Evolutionary conservation across 1,140 invertebrate species (phyloP).

Genomic region (Tetramorium simillimum): DNA sequence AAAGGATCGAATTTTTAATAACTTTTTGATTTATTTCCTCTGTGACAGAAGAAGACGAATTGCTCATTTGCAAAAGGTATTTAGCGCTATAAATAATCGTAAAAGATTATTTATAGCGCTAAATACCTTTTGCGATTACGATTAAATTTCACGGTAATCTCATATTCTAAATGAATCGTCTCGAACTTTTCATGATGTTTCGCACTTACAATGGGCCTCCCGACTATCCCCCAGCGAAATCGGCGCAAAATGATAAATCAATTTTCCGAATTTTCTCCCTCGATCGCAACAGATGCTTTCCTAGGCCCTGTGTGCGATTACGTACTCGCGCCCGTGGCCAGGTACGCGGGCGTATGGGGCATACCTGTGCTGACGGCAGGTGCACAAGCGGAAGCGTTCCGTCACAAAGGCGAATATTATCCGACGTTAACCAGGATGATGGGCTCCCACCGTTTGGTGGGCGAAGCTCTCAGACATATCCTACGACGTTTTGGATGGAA

Average conservation of each 20-base stretch:
- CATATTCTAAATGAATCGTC: neutral
- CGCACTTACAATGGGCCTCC: slow-evolving; percentile 25
- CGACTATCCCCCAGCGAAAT: neutral
- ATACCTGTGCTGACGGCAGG: slow-evolving; percentile 95
- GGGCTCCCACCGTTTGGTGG: slow-evolving; percentile 92
- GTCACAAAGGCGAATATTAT: slow-evolving; percentile 89
- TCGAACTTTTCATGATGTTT: neutral
- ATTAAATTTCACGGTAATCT: neutral
- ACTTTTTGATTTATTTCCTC: neutral
- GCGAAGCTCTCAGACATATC: slow-evolving; percentile 89
- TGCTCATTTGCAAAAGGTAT: neutral
- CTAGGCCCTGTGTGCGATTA: slow-evolving; percentile 97
- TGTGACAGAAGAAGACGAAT: neutral
- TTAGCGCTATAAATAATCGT: neutral
- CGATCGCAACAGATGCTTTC: slow-evolving; percentile 90
- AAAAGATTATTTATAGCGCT: too few relatives aligned
- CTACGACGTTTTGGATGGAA: slow-evolving; percentile 91
- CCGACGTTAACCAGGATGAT: slow-evolving; percentile 94
- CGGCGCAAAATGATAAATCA: slow-evolving; percentile 6
- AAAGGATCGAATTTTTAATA: neutral
- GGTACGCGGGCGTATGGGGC: slow-evolving; percentile 95
- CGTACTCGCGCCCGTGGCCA: slow-evolving; percentile 94
- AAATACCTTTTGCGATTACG: too few relatives aligned
- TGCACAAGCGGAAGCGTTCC: slow-evolving; percentile 93
- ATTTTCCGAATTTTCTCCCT: neutral